Percentiles rank a stretch among this genome's conserved stretches.
These are phyloP conservation scores for Leptobrachium leishanense DNA, from an alignment of 2,113 vertebrate genomes.

Conservation along the genomic window DNA sequence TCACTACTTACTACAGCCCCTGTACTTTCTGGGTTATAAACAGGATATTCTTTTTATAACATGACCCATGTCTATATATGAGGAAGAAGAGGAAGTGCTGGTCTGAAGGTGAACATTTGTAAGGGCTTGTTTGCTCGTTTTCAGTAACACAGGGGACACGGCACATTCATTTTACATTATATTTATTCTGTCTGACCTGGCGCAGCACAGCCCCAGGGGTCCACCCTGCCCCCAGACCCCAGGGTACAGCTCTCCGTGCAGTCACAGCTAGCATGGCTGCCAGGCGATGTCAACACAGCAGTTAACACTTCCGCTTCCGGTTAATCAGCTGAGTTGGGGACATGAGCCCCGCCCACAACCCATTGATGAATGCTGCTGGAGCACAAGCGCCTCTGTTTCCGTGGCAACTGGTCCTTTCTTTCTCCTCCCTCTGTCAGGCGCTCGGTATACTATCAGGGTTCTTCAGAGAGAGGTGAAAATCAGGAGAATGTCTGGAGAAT, in stretches of 20 bases:
- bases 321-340: not conserved
- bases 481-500: too few species aligned
- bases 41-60: too few species aligned
- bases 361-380: not conserved
- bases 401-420: not conserved
- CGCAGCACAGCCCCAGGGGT: not conserved
- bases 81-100: too few species aligned
- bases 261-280: slow-evolving; percentile 4
- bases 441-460: too few species aligned
- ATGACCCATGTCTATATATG: too few species aligned
- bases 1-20: not conserved
- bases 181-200: slow-evolving; percentile 13
- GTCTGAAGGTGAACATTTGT: too few species aligned
- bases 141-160: not conserved
- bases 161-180: not conserved
- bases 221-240: slow-evolving; percentile 17
- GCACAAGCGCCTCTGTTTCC: not conserved
- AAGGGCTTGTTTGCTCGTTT: not conserved
- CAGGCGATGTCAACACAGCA: not conserved
- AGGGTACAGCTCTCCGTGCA: not conserved
- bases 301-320: not conserved
- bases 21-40: not conserved
- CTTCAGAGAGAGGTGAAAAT: too few species aligned
- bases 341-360: too few species aligned
- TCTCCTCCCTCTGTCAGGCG: not conserved